Conservation (phyloP, 2,888 invertebrate genomes). For the Acleris holmiana region DNA sequence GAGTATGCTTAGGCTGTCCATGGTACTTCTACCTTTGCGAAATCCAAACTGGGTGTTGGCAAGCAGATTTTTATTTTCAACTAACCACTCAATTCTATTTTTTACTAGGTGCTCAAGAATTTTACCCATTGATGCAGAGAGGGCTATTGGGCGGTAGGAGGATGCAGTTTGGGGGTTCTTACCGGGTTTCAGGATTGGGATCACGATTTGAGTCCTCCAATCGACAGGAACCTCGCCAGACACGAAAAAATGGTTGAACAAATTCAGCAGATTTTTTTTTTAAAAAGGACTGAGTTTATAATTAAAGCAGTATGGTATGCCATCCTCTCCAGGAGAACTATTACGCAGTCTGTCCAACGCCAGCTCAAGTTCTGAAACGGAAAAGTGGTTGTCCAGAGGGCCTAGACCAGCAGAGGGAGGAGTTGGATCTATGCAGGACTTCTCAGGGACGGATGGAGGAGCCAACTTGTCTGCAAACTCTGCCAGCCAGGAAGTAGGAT, state of each 20-base stretch:
- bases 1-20: background rate
- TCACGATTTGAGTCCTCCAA: no score
- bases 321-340: no score
- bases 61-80: background rate
- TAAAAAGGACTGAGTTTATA: background rate
- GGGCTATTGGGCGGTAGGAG: background rate
- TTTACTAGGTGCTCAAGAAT: background rate
- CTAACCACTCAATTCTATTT: background rate
- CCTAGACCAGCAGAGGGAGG: background rate
- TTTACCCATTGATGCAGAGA: background rate
- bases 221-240: no score
- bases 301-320: no score
- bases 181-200: no score
- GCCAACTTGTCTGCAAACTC: no score
- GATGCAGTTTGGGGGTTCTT: background rate
- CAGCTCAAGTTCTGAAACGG: background rate
- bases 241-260: background rate
- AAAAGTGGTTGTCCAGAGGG: background rate
- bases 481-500: background rate
- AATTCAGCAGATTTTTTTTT: background rate
- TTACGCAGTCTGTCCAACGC: background rate
- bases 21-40: background rate
- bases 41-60: slow-evolving; percentile 1
- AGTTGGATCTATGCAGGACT: background rate
- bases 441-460: no score